Evolutionary conservation across 2,113 vertebrate genomes (phyloP).

Genomic region (Megaleporinus macrocephalus): DNA sequence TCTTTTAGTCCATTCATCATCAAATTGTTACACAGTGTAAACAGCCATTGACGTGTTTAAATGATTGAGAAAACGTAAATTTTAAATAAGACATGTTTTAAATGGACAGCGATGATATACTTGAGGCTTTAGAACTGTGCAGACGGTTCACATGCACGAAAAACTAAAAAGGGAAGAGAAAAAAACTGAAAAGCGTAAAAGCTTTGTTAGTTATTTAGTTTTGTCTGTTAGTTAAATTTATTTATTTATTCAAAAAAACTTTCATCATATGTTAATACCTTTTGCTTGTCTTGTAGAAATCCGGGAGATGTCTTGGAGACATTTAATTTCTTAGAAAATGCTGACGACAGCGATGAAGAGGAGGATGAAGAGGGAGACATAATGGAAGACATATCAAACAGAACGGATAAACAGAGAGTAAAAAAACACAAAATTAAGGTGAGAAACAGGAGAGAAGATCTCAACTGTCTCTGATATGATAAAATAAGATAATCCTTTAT

Average conservation of each 20-base stretch:
- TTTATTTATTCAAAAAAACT: background rate
- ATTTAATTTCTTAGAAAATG: slow-evolving; percentile 98
- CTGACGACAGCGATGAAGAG: slow-evolving; percentile 97
- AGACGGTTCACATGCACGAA: too few species aligned
- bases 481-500: too few species aligned
- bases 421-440: slow-evolving; percentile 93
- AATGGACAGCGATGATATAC: too few species aligned
- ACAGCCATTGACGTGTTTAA: too few species aligned
- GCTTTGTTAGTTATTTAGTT: background rate
- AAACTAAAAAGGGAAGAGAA: too few species aligned
- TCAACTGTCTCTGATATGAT: too few species aligned
- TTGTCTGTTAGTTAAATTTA: too few species aligned
- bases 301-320: slow-evolving; percentile 96
- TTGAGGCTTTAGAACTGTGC: too few species aligned
- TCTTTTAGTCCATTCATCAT: too few species aligned
- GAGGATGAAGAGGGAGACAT: slow-evolving; percentile 92
- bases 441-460: background rate
- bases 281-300: slow-evolving; percentile 77
- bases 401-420: slow-evolving; percentile 87
- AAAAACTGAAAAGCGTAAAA: background rate
- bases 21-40: too few species aligned
- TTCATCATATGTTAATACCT: background rate
- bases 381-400: slow-evolving; percentile 90
- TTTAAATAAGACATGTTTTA: too few species aligned
- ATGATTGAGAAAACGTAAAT: too few species aligned